Evolutionary conservation across 2,888 invertebrate genomes (phyloP).

Genomic region (Cataglyphis livida): DNA sequence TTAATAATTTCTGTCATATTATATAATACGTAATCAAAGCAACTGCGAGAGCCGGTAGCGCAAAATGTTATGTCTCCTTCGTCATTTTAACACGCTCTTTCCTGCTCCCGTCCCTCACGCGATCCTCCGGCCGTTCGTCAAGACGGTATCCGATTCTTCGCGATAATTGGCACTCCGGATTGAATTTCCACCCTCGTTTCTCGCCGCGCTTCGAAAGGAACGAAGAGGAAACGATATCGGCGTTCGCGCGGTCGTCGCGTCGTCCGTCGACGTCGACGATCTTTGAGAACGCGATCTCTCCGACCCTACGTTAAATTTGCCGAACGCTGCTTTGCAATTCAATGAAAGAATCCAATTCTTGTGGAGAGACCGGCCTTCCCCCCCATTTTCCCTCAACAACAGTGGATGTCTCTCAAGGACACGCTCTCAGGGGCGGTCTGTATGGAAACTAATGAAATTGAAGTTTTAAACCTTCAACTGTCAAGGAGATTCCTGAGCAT

Average conservation of each 20-base stretch:
- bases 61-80: conserved; percentile 42
- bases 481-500: neutral
- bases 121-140: conserved; percentile 1
- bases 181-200: conserved; percentile 68
- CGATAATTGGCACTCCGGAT: conserved; percentile 75
- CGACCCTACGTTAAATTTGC: conserved; percentile 72
- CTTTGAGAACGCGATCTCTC: conserved; percentile 62
- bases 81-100: conserved; percentile 11
- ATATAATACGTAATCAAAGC: conserved; percentile 31
- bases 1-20: conserved; percentile 1
- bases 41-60: neutral
- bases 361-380: conserved; percentile 42
- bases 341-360: conserved; percentile 75
- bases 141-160: conserved; percentile 71
- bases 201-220: conserved; percentile 47
- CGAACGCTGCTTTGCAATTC: conserved; percentile 76
- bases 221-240: conserved; percentile 64
- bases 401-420: conserved; percentile 40
- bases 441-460: conserved; percentile 42
- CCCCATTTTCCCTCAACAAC: conserved; percentile 28
- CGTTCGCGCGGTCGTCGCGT: conserved; percentile 56
- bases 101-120: neutral
- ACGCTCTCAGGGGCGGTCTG: neutral
- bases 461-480: neutral
- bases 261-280: conserved; percentile 56